Percentiles rank a stretch among this genome's conserved stretches.
phyloP scores from a whole-genome alignment of 1,140 invertebrate genomes.

The Caligus rogercresseyi region DNA sequence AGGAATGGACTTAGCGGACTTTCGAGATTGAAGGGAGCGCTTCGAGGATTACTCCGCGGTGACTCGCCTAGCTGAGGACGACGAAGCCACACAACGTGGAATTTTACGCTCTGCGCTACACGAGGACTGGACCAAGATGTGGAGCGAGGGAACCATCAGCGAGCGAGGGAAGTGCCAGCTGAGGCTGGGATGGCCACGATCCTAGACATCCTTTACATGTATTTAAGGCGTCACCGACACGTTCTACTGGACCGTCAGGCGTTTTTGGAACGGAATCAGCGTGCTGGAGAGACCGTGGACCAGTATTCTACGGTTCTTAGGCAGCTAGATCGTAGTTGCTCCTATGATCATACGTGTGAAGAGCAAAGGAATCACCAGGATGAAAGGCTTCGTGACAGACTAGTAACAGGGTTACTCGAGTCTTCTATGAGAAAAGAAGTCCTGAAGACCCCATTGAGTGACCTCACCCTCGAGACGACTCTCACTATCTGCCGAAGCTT shows the following conservation, averaged over 20 bases:
- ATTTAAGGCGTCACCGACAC: background rate
- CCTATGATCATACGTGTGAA: background rate
- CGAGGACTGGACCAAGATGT: conserved; percentile 1
- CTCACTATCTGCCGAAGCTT: background rate
- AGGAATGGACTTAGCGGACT: background rate
- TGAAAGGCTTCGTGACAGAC: background rate
- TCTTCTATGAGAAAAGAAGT: background rate
- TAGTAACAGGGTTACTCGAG: background rate
- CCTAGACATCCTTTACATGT: background rate
- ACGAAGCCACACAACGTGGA: background rate
- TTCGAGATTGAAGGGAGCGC: too few relatives aligned
- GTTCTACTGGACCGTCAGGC: background rate
- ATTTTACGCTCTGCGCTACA: background rate
- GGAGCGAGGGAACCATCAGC: background rate
- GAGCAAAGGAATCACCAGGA: background rate
- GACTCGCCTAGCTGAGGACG: background rate
- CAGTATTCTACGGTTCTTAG: background rate
- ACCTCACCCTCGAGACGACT: background rate
- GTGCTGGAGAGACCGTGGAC: background rate
- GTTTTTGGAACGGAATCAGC: background rate
- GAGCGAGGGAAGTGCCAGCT: background rate
- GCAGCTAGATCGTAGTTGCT: background rate
- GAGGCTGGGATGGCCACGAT: background rate
- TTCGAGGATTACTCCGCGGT: background rate
- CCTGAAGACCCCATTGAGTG: background rate